Evolutionary conservation across 2,113 vertebrate species (phyloP).

Genomic region (Reinhardtius hippoglossoides): DNA sequence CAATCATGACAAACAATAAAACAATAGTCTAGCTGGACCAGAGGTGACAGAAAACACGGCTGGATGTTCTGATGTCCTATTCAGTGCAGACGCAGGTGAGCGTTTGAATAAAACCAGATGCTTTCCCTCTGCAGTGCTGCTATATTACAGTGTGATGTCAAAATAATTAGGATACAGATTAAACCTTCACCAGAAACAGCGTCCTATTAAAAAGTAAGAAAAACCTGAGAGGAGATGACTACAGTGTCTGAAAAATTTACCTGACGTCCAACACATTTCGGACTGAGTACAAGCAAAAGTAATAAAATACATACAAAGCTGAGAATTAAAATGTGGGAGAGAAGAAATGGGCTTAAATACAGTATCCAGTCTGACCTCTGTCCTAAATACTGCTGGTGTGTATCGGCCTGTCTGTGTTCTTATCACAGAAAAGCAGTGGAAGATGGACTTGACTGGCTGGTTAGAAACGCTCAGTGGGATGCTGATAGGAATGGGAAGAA

Average conservation of each 20-base stretch:
- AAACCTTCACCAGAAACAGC: slow-evolving; percentile 32
- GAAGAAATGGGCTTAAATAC: neutral
- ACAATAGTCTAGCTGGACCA: slow-evolving; percentile 52
- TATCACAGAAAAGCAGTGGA: slow-evolving; percentile 57
- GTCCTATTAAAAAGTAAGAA: slow-evolving; percentile 31
- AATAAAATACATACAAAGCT: slow-evolving; percentile 14
- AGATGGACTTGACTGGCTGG: slow-evolving; percentile 45
- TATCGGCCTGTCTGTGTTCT: slow-evolving; percentile 67
- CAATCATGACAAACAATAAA: slow-evolving; percentile 55
- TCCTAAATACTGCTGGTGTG: slow-evolving; percentile 62
- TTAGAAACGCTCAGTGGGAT: slow-evolving; percentile 59
- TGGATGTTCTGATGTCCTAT: slow-evolving; percentile 47
- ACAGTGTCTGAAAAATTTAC: neutral
- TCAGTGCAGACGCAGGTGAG: slow-evolving; percentile 69
- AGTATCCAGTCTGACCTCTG: slow-evolving; percentile 60
- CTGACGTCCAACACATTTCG: slow-evolving; percentile 27
- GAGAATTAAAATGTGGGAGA: slow-evolving; percentile 22
- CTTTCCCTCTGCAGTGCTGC: slow-evolving; percentile 13
- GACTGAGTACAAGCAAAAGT: no score
- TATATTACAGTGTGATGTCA: slow-evolving; percentile 43
- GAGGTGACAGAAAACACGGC: slow-evolving; percentile 34
- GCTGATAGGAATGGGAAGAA: slow-evolving; percentile 75
- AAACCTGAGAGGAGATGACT: slow-evolving; percentile 18
- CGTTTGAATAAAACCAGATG: slow-evolving; percentile 62
- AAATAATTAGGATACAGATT: slow-evolving; percentile 37